These are phyloP conservation scores for Scaptomyza flava DNA, from an alignment of 2,888 invertebrate species.

Conservation along the genomic window DNA sequence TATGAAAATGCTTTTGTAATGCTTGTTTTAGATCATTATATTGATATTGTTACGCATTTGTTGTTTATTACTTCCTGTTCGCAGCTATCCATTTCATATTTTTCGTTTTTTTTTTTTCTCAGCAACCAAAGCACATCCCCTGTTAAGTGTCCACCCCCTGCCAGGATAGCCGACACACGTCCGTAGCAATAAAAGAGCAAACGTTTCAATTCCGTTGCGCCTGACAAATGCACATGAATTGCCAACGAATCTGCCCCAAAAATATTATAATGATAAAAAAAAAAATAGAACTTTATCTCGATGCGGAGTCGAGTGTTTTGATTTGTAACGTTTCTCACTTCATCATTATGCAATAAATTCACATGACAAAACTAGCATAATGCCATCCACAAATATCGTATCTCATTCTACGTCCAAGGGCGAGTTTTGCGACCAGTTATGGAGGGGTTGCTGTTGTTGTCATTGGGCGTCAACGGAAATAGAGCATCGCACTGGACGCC, in stretches of 20 bases:
- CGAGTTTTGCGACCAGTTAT: constrained; percentile 19
- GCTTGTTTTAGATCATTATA: constrained; percentile 43
- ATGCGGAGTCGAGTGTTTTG: constrained; percentile 83
- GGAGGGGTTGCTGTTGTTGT: constrained; percentile 21
- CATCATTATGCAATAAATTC: constrained; percentile 83
- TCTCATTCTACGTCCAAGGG: constrained; percentile 42
- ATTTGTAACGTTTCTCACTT: constrained; percentile 84
- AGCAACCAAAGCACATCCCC: constrained; percentile 42
- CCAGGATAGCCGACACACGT: constrained; percentile 62
- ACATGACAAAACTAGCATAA: constrained; percentile 57
- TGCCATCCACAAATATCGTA: constrained; percentile 49
- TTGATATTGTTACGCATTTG: constrained; percentile 63
- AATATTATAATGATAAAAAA: constrained; percentile 80
- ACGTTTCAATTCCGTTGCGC: constrained; percentile 80
- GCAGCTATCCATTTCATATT: constrained; percentile 61
- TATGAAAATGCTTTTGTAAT: constrained; percentile 8
- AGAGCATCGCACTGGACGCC: constrained; percentile 56
- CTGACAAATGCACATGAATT: constrained; percentile 82
- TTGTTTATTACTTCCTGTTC: constrained; percentile 70
- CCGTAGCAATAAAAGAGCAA: constrained; percentile 75
- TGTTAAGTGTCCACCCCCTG: constrained; percentile 23
- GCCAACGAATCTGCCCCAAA: constrained; percentile 67
- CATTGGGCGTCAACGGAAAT: constrained; percentile 43
- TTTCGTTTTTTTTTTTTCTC: constrained; percentile 47
- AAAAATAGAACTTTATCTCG: constrained; percentile 63